Evolutionary conservation across 1,140 invertebrate species (phyloP).

Genomic region (Yoshiicerus persimilis): DNA sequence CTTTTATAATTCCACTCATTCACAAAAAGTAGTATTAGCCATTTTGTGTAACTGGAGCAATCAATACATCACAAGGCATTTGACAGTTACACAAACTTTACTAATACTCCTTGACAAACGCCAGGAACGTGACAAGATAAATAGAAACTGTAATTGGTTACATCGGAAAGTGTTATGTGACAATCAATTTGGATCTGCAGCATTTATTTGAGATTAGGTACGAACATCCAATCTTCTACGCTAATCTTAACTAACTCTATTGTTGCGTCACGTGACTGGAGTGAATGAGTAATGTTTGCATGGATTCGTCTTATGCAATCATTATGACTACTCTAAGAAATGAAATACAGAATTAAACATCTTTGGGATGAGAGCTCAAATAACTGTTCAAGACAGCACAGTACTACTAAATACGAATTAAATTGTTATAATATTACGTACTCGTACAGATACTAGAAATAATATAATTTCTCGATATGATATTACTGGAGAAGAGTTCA

Average conservation of each 20-base stretch:
- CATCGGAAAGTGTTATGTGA: background rate
- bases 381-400: background rate
- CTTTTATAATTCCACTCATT: background rate
- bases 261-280: no score
- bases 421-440: background rate
- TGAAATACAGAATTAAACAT: background rate
- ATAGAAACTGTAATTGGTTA: background rate
- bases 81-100: background rate
- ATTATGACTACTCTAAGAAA: background rate
- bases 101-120: background rate
- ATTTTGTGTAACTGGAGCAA: background rate
- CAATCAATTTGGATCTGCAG: background rate
- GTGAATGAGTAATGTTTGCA: no score
- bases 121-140: background rate
- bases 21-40: background rate
- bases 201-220: background rate
- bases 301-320: background rate
- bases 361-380: background rate
- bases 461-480: background rate
- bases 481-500: no score
- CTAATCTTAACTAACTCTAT: no score
- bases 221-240: background rate
- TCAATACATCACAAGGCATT: background rate
- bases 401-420: background rate
- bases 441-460: background rate